These are phyloP conservation scores for Podotricha telesiphe DNA, from an alignment of 2,888 invertebrate species.

Conservation along the genomic window DNA sequence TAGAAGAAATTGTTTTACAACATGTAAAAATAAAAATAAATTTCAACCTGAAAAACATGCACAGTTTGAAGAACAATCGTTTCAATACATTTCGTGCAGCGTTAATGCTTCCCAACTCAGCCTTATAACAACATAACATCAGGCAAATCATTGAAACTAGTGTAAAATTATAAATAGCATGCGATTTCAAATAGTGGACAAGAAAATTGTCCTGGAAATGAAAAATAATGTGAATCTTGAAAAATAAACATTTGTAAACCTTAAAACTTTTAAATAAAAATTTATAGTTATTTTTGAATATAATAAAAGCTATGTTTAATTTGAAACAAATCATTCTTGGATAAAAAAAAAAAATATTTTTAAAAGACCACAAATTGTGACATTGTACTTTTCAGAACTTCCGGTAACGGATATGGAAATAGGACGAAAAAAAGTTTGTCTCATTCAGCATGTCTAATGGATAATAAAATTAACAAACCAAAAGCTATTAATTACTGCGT, in stretches of 20 bases:
- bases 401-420: slow-evolving; percentile 31
- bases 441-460: slow-evolving; percentile 34
- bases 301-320: too few relatives aligned
- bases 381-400: slow-evolving; percentile 31
- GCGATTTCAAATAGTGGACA: slow-evolving; percentile 4
- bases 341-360: not conserved
- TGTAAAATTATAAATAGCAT: slow-evolving; percentile 30
- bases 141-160: slow-evolving; percentile 17
- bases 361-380: too few relatives aligned
- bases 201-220: not conserved
- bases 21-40: too few relatives aligned
- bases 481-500: slow-evolving; percentile 27
- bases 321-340: too few relatives aligned
- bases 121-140: slow-evolving; percentile 14
- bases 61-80: too few relatives aligned
- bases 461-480: slow-evolving; percentile 32
- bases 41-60: too few relatives aligned
- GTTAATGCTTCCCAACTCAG: slow-evolving; percentile 21
- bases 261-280: not conserved
- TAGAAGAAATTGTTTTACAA: too few relatives aligned
- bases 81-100: slow-evolving; percentile 19
- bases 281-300: too few relatives aligned
- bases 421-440: slow-evolving; percentile 30
- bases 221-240: not conserved
- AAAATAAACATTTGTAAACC: not conserved